Base-by-base conservation (phyloP, 2,797 vertebrate genomes). In the Syngnathus acus region DNA sequence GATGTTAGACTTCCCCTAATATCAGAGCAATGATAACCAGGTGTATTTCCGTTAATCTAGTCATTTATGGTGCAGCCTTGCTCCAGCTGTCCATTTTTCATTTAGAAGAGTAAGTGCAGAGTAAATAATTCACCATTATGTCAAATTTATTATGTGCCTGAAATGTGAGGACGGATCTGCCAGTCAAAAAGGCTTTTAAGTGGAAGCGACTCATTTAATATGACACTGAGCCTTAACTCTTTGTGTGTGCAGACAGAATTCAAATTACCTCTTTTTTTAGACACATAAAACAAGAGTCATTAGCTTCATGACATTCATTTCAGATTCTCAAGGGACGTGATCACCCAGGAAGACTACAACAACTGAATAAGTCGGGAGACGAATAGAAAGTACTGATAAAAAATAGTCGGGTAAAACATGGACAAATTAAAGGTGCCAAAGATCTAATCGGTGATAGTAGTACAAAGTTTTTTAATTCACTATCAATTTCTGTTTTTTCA, bases 1-100 rank as follows among this genome's bases (percentile, higher is more conserved):
- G 38, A 17, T 64, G 73, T 75, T 65, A 72, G 19, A 47, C 64
- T n/a, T 63, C 66, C 71, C 59, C 69, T 71, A 48, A 70, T 73
- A 48, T 53, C 47, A 64, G 67, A 40, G 53, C 62, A 67, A 62
- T 53, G 64, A 71, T 66, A 64, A 16, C 45, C 32, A 55, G 76
- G n/a, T 65, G 62, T 59, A 23, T 59, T 72, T 75, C 64, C 64
- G 71, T 68, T 58, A 53, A 73, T 67, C 65, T 26, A 73, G 9
- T 57, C 50, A 54, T 45, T 13, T 1, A 67, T 68, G 40, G 55
- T 48, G 32, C 11, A 39, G 62, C 67, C 43, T 64, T 39, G 59
- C 53, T 53, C 32, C 45, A 5, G 70, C 23, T 55, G 37, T 58
- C 13, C 0, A 42, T 64, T 32, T 26, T 65, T 8, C 16, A 13